Percentiles rank a stretch among this genome's conserved stretches.
Conservation (phyloP, 2,113 vertebrate genomes). For the Seriola rivoliana region DNA sequence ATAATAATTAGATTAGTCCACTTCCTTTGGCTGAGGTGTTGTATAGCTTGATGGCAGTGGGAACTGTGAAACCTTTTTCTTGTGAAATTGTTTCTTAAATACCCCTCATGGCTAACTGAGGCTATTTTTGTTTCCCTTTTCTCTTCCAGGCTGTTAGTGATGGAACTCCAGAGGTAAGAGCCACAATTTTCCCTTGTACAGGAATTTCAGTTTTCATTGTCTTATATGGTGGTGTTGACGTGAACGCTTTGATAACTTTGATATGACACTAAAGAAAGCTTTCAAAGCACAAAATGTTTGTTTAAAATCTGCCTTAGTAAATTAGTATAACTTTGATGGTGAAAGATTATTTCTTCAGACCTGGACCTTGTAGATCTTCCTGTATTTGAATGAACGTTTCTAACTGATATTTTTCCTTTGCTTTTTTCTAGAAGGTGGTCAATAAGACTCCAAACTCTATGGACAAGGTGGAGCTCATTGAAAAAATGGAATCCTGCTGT, state of each 20-base stretch:
- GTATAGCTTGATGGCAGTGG: too few relatives aligned
- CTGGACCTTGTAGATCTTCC: background rate
- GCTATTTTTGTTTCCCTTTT: background rate
- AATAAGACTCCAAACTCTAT: rapidly evolving
- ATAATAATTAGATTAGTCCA: too few relatives aligned
- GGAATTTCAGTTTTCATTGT: too few relatives aligned
- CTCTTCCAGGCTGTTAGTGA: conserved; percentile 26
- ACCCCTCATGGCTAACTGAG: background rate
- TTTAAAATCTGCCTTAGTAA: background rate
- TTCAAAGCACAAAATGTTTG: background rate
- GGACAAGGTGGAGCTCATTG: rapidly evolving
- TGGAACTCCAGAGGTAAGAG: conserved; percentile 30
- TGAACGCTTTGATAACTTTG: background rate
- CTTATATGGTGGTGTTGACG: background rate
- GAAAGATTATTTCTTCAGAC: background rate
- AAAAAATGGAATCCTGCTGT: conserved; percentile 62
- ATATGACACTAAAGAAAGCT: too few relatives aligned
- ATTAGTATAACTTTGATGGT: background rate
- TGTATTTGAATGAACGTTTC: background rate
- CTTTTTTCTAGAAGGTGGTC: background rate
- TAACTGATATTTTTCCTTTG: background rate
- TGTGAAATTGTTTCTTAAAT: background rate
- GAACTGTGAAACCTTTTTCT: too few relatives aligned
- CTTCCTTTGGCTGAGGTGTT: too few relatives aligned
- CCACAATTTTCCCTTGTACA: background rate